phyloP scores from a whole-genome alignment of 2,888 invertebrate species.

The Taenaris catops region DNA sequence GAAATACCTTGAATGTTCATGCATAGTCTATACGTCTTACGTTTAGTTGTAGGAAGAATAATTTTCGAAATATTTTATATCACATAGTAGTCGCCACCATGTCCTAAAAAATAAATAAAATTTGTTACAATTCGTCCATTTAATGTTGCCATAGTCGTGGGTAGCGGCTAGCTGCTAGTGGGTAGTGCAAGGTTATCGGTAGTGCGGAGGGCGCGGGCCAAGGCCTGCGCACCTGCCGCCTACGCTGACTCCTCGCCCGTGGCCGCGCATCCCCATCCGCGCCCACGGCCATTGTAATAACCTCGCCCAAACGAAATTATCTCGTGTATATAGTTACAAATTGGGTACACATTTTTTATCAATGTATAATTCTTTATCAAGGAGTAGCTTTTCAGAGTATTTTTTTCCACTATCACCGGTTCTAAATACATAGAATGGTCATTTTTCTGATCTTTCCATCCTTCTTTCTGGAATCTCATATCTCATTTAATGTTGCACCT shows the following conservation, averaged over 20 bases:
- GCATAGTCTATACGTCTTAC: too few species aligned
- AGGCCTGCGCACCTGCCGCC: conserved; percentile 46
- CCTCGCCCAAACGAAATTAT: conserved; percentile 10
- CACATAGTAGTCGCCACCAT: too few species aligned
- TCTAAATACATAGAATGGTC: too few species aligned
- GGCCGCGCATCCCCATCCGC: conserved; percentile 28
- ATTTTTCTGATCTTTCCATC: too few species aligned
- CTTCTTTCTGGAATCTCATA: too few species aligned
- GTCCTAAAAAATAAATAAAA: background rate
- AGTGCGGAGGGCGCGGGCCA: conserved; percentile 55
- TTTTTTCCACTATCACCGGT: too few species aligned
- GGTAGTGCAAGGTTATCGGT: conserved; percentile 50
- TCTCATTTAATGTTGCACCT: too few species aligned
- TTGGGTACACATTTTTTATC: conserved; percentile 1
- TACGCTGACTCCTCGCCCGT: conserved; percentile 31
- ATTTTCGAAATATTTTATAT: too few species aligned
- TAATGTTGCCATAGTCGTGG: conserved; percentile 9
- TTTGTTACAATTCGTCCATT: background rate
- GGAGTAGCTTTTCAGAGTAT: too few species aligned
- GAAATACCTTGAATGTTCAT: too few species aligned
- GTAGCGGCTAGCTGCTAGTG: conserved; percentile 14
- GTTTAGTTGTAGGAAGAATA: too few species aligned
- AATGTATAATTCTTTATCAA: too few species aligned
- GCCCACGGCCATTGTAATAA: conserved; percentile 18
- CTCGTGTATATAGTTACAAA: conserved; percentile 7